These are phyloP conservation scores for Cavia porcellus DNA, from an alignment of 2,113 vertebrate genomes.

Conservation along the genomic window DNA sequence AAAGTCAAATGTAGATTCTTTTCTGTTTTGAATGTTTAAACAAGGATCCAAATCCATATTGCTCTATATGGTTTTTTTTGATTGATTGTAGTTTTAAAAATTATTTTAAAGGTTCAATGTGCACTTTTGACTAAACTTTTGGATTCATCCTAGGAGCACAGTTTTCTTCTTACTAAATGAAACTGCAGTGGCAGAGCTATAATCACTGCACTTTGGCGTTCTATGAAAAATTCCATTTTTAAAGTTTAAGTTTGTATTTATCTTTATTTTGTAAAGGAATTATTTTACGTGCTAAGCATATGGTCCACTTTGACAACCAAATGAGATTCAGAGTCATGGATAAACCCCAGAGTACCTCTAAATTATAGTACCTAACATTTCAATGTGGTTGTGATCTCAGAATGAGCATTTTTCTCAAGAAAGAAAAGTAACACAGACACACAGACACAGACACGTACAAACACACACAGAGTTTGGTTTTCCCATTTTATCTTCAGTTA, in stretches of 20 bases:
- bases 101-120: neutral
- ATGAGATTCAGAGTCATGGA: neutral
- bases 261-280: neutral
- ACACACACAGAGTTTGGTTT: neutral
- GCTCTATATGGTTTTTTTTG: neutral
- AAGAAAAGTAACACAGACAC: neutral
- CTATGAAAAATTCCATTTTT: neutral
- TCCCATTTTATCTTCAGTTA: neutral
- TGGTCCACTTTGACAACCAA: neutral
- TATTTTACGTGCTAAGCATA: neutral
- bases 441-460: neutral
- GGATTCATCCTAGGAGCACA: neutral
- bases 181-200: neutral
- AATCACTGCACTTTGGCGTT: neutral
- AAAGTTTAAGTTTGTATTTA: slow-evolving; percentile 9
- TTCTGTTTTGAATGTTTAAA: neutral
- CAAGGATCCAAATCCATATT: neutral
- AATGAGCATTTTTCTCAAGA: neutral
- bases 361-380: neutral
- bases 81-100: neutral
- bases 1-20: slow-evolving; percentile 32
- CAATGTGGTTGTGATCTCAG: neutral
- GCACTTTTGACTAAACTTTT: slow-evolving; percentile 36
- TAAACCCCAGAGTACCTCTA: neutral
- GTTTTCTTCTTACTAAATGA: neutral